These are phyloP conservation scores for Miopithecus talapoin DNA, from an alignment of 2,797 vertebrate genomes.

Conservation along the genomic window DNA sequence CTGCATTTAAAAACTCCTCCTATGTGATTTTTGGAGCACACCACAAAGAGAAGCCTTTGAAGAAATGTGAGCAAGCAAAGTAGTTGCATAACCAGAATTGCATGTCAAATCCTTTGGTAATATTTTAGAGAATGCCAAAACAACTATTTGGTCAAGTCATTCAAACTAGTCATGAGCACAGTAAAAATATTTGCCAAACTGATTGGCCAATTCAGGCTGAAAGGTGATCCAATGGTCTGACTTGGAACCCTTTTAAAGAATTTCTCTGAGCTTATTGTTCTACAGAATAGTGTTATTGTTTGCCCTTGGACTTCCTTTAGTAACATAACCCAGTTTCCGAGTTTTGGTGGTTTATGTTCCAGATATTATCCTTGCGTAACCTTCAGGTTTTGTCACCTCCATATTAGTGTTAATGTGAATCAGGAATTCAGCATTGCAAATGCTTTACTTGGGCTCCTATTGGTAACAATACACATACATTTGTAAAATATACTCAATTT, in stretches of 20 bases:
- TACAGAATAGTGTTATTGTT: constrained; percentile 42
- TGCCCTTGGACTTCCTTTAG: constrained; percentile 40
- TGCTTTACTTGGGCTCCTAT: background rate
- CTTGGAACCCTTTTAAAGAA: constrained; percentile 49
- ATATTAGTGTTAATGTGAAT: background rate
- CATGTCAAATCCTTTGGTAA: constrained; percentile 33
- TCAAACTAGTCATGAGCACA: constrained; percentile 51
- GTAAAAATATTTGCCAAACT: constrained; percentile 67
- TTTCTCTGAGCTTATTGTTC: constrained; percentile 38
- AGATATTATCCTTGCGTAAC: constrained; percentile 31
- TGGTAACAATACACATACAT: background rate
- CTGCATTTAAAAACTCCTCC: background rate
- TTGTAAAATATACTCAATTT: constrained; percentile 34
- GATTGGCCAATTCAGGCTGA: constrained; percentile 49
- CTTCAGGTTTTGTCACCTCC: background rate
- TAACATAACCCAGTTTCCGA: background rate
- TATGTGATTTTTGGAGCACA: constrained; percentile 48
- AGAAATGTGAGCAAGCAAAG: constrained; percentile 49
- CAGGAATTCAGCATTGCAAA: background rate
- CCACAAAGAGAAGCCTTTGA: constrained; percentile 42
- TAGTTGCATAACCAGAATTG: constrained; percentile 53
- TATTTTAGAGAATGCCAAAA: constrained; percentile 57
- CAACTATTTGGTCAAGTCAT: constrained; percentile 68
- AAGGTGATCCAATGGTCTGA: constrained; percentile 40
- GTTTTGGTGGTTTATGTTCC: constrained; percentile 10